phyloP scores from a whole-genome alignment of 2,113 vertebrate genomes.

The Pan paniscus region DNA sequence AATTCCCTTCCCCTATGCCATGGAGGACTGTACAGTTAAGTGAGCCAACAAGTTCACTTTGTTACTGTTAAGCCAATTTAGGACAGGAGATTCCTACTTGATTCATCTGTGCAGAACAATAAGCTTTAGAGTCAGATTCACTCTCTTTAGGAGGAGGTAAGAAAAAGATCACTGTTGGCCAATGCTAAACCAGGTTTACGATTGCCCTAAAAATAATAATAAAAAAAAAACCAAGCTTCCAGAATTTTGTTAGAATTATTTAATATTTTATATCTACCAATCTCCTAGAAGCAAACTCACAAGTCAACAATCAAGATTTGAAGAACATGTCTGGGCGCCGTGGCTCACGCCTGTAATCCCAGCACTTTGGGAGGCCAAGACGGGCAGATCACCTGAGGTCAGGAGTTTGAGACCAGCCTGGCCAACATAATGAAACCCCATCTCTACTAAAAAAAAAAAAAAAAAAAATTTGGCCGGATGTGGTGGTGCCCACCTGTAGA shows the following conservation, averaged over 20 bases:
- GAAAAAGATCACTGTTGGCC: not conserved
- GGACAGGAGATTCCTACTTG: not conserved
- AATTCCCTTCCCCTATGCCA: not conserved
- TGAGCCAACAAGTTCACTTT: not conserved
- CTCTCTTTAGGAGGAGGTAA: not conserved
- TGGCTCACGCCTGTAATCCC: too few relatives aligned
- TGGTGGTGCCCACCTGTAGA: not conserved
- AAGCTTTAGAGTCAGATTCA: not conserved
- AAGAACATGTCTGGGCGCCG: not conserved
- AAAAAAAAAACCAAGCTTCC: not conserved
- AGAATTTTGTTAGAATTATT: not conserved
- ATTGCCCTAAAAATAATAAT: not conserved
- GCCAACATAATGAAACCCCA: not conserved
- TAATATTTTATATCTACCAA: not conserved
- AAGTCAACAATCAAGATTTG: not conserved
- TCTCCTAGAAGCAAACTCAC: constrained; percentile 19
- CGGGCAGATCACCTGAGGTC: not conserved
- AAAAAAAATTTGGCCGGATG: not conserved
- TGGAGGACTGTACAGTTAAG: not conserved
- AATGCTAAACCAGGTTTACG: not conserved
- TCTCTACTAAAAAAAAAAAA: not conserved
- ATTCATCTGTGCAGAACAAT: not conserved
- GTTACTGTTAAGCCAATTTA: not conserved
- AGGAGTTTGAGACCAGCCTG: not conserved
- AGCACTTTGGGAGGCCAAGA: too few relatives aligned